Percentiles rank a stretch among this genome's conserved stretches.
These are phyloP conservation scores for Neosilurus mollespiculum DNA, from an alignment of 2,797 vertebrate genomes.

Conservation along the genomic window DNA sequence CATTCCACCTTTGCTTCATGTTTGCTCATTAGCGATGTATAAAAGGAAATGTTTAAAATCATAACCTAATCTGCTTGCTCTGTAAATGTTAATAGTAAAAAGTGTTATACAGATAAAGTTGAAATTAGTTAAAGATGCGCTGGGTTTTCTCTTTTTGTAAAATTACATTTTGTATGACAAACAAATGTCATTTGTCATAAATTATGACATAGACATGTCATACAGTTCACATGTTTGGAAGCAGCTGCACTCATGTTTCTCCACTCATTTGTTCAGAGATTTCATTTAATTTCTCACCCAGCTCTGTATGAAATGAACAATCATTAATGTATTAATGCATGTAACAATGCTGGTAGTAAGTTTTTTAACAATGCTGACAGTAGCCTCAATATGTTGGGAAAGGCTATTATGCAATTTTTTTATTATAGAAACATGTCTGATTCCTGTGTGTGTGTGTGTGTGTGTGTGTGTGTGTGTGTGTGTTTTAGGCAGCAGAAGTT, in stretches of 20 bases:
- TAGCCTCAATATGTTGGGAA: background rate
- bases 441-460: background rate
- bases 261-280: background rate
- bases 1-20: too few relatives aligned
- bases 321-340: background rate
- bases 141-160: too few relatives aligned
- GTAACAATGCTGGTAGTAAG: background rate
- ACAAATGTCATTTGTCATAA: too few relatives aligned
- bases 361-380: background rate
- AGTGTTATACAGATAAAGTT: too few relatives aligned
- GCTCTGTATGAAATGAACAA: background rate
- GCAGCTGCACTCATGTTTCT: background rate
- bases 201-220: too few relatives aligned
- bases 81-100: too few relatives aligned
- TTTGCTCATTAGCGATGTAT: too few relatives aligned
- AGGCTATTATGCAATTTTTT: background rate
- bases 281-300: background rate
- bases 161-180: too few relatives aligned
- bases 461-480: background rate
- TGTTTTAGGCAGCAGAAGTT: conserved; percentile 90
- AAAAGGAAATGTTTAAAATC: too few relatives aligned
- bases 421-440: background rate
- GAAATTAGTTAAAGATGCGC: too few relatives aligned
- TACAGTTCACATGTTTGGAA: background rate
- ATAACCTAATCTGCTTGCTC: too few relatives aligned